Evolutionary conservation across 2,797 vertebrate species (phyloP), one percentile per base, ranked within the genome.

Genomic region (Decapterus maruadsi): DNA sequence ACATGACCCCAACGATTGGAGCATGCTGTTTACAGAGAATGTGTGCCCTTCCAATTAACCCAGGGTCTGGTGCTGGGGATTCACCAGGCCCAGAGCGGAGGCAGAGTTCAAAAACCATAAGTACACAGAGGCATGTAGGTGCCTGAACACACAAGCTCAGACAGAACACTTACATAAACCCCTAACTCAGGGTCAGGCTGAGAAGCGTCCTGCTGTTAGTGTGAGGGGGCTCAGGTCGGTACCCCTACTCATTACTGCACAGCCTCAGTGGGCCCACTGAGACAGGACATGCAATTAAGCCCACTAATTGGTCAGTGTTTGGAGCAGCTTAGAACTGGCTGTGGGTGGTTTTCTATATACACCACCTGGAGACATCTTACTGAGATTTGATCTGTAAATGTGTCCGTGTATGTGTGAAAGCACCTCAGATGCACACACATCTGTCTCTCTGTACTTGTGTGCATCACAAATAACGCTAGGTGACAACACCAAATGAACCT

Each of bases 271-370:
- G 86, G 54, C 68, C 85, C 51, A 58, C 65, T 73, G 87, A 80
- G 87, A 84, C 77, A 60, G 77, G 71, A 75, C 34, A 51, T 75
- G 82, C 86, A 93, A 93, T 92, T 88, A 92, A 76, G 83, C 82
- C 70, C 78, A 80, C 87, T 89, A 92, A 94, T 89, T 93, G 90
- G 82, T 77, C 82, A 84, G 80, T 55, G 26, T 91, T 90, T 77
- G 81, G 57, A 74, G 68, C 78, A 75, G 59, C 63, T 54, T 26
- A 29, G 68, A 88, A 76, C 57, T 74, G 31, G 57, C 42, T 64
- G 84, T 83, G 86, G 88, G 85, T 81, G 85, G 75, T 68, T 61
- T 73, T 75, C 77, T 68, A 73, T 56, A 56, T 13, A 77, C 42
- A 59, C 65, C 78, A 75, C 61, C 68, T 68, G 12, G 72, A 84